Base-by-base conservation (phyloP, 2,797 vertebrate genomes). In the Trachurus trachurus region DNA sequence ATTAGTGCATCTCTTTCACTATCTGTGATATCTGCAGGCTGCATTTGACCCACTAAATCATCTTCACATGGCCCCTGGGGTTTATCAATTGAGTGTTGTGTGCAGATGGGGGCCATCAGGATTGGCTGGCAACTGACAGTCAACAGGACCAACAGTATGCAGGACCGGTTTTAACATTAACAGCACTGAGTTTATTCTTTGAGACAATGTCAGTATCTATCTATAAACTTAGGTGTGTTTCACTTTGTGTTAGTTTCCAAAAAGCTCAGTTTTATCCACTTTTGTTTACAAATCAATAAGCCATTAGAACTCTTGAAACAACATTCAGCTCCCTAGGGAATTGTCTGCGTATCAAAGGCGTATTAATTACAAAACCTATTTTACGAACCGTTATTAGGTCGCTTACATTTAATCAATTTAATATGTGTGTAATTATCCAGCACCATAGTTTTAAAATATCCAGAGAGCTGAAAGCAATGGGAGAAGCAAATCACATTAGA, bases 41-140 rank as follows among this genome's bases (percentile, higher is more conserved):
- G 84, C 89, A 69, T 95, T 95, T 96, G 94, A 95, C 95, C 95
- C 92, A 96, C 88, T 94, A 95, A 94, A 91, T 94, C 93, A 87
- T 92, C 88, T 87, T 84, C 87, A 85, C 86, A 81, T 69, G 81
- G 83, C 91, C 92, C 89, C 42, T 2, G 71, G 90, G 90, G 86
- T 80, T 84, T 84, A 88, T 93, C 91, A 90, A 87, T 89, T 63
- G 83, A 86, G 71, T 58, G 70, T 79, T 88, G 77, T 74, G 81
- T 86, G 88, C 85, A 89, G 83, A 88, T 74, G 82, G 70, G 74
- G 80, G 60, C 49, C 78, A 64, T 66, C 61, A 8, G 81, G 72
- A 86, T 78, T 78, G 53, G 70, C 54, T 79, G 53, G 42, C 70
- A 82, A 74, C 74, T 40, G 54, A 78, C 63, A 50, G 66, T 67